Base-by-base conservation (phyloP, 1,140 invertebrate genomes). In the Heterodera schachtii region DNA sequence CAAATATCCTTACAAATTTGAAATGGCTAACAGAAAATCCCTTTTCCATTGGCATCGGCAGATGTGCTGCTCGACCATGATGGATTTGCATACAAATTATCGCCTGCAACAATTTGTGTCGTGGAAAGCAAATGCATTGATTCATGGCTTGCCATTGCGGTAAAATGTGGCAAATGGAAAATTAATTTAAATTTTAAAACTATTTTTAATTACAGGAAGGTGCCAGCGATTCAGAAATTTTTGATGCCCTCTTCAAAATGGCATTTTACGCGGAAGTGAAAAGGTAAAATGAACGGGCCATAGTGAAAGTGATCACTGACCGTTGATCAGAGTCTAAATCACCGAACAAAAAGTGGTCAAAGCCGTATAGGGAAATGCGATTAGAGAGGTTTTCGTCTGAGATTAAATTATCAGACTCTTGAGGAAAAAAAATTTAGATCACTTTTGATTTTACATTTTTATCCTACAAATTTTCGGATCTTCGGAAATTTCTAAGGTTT, bases 241-340 rank as follows among this genome's bases (percentile, higher is more conserved):
- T 82, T 21, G 21, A 60, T 43, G 60, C 31, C 44, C 21, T 81
- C 13, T 85, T 82, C 49, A 7, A 81, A 4, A 66, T 85, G 43
- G 80, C 83, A 44, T 84, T 73, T 74, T 84, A 84, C 64, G 21
- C 52, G 13, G n/a, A 46, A 8, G 49, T 21, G 52, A 46, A 46
- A 67, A 13, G 19, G 67, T 84, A 78, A 60, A 52, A 52, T 6
- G 49, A 31, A 0, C 31, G 31, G 31, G 31, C 31, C 1, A 21
- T 75, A 47, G 13, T 19, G 8, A 8, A 11, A 43, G 3, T 19
- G 11, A 43, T 52, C 49, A 41, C n/a, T n/a, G 47, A n/a, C n/a
- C n/a, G n/a, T n/a, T 78, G 3, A 44, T n/a, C 4, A 57, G 47
- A n/a, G 16, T 2, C n/a, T 4, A 69, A 21, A 8, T 64, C 31